Base-by-base conservation (phyloP, 2,113 vertebrate genomes). In the Mugil cephalus region DNA sequence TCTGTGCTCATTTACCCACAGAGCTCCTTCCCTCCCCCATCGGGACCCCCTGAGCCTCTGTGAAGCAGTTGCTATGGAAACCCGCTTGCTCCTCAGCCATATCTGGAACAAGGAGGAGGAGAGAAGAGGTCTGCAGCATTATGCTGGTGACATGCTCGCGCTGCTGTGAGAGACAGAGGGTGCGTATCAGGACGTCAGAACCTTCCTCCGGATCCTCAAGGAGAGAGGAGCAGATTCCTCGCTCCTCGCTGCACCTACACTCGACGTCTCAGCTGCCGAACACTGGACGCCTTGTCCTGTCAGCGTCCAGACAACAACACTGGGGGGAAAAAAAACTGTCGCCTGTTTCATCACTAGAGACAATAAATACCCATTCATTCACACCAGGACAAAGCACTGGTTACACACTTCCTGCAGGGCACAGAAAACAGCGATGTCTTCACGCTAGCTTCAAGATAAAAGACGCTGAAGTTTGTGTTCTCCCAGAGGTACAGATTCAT, bases 61-160 rank as follows among this genome's bases (percentile, higher is more conserved):
- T 54, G 56, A 79, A 71, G 43, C 24, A 11, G 86, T 92, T 86
- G 60, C 85, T 85, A 86, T 34, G 69, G 76, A 74, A 91, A 92
- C 87, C 40, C 0, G 10, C 59, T 61, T 18, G 30, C 82, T 85
- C 77, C 61, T 60, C 75, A 73, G 45, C 66, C 79, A 76, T 79
- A 84, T 87, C 47, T 91, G 69, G 86, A 84, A 59, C 60, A 45
- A 78, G 82, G 65, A 84, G 67, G 60, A 79, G 78, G 53, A 72
- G 65, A 55, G 39, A 48, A 24, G 52, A 65, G 72, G 6, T 65
- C 68, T 56, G 47, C 65, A 59, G 81, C 42, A 40, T 54, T 78
- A 48, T 35, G 66, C 52, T 14, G 30, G 54, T 52, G 84, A 76
- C 75, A 69, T 13, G 39, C 47, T 82, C 54, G 14, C 24, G 47